Base-by-base conservation (phyloP, 1,140 invertebrate genomes). In the Sycophila sp. region DNA sequence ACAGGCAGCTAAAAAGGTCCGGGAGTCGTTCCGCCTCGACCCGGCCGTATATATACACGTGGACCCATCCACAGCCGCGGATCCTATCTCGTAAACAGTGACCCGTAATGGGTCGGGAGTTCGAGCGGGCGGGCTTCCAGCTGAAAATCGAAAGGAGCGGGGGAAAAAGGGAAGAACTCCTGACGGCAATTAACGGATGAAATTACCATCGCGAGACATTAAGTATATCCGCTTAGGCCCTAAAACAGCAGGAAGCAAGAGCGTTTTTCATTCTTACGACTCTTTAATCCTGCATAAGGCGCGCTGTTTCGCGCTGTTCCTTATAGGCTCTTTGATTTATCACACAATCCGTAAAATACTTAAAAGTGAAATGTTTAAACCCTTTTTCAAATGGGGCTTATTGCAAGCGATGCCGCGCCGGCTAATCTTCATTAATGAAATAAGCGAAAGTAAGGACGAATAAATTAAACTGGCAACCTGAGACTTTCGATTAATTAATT, bases 171-270 rank as follows among this genome's bases (percentile, higher is more conserved):
- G n/a, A 36, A n/a, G 22, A 45, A 17, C 26, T 22, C 62, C 56
- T 76, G 63, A 0, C 70, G 26, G 74, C 79, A 83, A 83, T 83
- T 83, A 83, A 80, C 76, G 53, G 67, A 47, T 73, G 74, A 77
- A 83, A 83, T 82, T 83, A 81, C 76, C 72, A 71, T 71, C 60
- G 60, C 38, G 22, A 15, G 30, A 58, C 60, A 58, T 64, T 49
- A 64, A 71, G 30, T 64, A 58, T 58, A 71, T 71, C 69, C 60
- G 51, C 69, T 71, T 71, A 71, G 64, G 26, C n/a, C 40, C 64
- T 64, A 58, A 69, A 69, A 62, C 47, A 55, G 67, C 36, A 62
- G 59, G 60, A 71, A 71, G 38, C 26, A 58, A 32, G n/a, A 19
- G 28, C 69, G 40, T 71, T 71, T 65, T 71, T 71, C 81, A 82